Conservation (phyloP, 1,140 invertebrate genomes). For the Callitettix versicolor region DNA sequence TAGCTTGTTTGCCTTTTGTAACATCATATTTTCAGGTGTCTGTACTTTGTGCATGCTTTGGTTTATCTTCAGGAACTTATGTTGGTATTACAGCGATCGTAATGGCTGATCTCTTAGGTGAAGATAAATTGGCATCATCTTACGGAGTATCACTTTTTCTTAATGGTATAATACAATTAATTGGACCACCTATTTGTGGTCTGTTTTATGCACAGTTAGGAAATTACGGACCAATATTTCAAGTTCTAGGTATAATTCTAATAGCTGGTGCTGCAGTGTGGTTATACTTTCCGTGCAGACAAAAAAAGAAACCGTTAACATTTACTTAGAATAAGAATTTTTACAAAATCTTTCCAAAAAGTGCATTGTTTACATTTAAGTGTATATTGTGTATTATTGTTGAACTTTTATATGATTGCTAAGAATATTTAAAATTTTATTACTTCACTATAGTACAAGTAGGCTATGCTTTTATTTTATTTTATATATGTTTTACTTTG, state of each 20-base stretch:
- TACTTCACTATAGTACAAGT: too few species aligned
- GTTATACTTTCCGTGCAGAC: slow-evolving; percentile 51
- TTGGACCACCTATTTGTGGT: slow-evolving; percentile 69
- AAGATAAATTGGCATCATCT: slow-evolving; percentile 68
- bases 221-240: slow-evolving; percentile 57
- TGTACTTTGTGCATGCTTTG: slow-evolving; percentile 61
- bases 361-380: too few species aligned
- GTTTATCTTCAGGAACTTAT: slow-evolving; percentile 72
- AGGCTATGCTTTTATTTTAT: too few species aligned
- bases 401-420: too few species aligned
- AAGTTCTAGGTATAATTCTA: slow-evolving; percentile 57
- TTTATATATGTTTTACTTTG: too few species aligned
- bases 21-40: slow-evolving; percentile 42
- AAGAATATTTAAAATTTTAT: too few species aligned
- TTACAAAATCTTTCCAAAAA: too few species aligned
- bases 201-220: slow-evolving; percentile 48
- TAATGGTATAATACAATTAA: slow-evolving; percentile 66
- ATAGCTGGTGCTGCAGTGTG: slow-evolving; percentile 60
- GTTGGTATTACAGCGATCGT: slow-evolving; percentile 74
- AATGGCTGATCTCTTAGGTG: slow-evolving; percentile 74
- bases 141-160: slow-evolving; percentile 76
- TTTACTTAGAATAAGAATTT: too few species aligned
- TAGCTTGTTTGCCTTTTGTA: slow-evolving; percentile 55
- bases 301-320: background rate
- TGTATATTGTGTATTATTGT: too few species aligned